Percentiles rank a stretch among this genome's conserved stretches.
Evolutionary conservation across 2,888 invertebrate species (phyloP).

Genomic region (Caenorhabditis zanzibari): DNA sequence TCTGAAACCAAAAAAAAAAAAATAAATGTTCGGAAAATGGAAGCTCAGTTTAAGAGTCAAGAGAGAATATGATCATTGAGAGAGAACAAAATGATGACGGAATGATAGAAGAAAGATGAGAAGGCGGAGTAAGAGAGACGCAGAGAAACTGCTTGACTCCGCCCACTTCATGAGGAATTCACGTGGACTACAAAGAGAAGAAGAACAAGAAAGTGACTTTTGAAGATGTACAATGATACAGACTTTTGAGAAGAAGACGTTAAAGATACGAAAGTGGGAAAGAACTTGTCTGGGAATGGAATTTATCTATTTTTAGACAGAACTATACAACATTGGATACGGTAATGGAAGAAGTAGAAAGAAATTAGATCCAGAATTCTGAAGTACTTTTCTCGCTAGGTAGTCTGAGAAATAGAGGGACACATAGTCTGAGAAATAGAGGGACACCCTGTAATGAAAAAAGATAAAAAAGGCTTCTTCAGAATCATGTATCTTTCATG

Average conservation of each 20-base stretch:
- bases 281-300: conserved; percentile 25
- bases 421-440: too few relatives aligned
- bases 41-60: conserved; percentile 9
- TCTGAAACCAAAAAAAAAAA: neutral
- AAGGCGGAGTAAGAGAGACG: conserved; percentile 23
- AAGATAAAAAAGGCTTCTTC: too few relatives aligned
- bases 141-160: conserved; percentile 28
- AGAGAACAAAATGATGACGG: conserved; percentile 32
- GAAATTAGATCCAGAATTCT: too few relatives aligned
- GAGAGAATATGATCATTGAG: conserved; percentile 33
- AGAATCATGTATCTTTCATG: too few relatives aligned
- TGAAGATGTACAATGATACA: conserved; percentile 24
- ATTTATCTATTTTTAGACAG: conserved; percentile 29
- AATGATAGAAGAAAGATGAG: conserved; percentile 18
- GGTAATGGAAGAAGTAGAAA: too few relatives aligned
- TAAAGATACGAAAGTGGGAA: neutral
- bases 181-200: conserved; percentile 35
- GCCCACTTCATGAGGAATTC: conserved; percentile 30
- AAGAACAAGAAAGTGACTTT: conserved; percentile 34
- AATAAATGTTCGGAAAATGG: neutral
- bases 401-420: too few relatives aligned
- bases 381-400: too few relatives aligned
- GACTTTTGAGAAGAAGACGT: conserved; percentile 7
- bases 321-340: neutral
- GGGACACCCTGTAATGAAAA: too few relatives aligned